Evolutionary conservation across 2,113 vertebrate genomes (phyloP), one percentile per base, ranked within the genome.

Genomic region (Blennius ocellaris): DNA sequence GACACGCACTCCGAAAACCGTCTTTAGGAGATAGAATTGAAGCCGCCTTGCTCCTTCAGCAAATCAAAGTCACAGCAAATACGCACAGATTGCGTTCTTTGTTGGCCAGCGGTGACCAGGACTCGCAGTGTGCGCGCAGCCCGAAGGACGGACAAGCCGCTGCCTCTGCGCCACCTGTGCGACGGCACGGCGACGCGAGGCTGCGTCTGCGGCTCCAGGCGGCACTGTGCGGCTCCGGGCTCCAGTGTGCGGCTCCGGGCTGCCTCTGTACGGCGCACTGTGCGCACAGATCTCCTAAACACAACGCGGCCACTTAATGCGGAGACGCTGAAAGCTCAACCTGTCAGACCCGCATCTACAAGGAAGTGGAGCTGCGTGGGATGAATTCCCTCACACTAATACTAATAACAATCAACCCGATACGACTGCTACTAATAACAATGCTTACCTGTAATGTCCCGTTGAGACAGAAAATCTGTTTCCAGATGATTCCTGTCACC

Each of bases 111-210:
- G 8, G 12, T 0, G n/a, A 12, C 56, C 11, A 11, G 10, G 41
- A 52, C 50, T 50, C 64, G 17, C 60, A 14, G 47, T 38, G 38
- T 72, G 47, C 83, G 81, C 83, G 66, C 60, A 8, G 45, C 48
- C 48, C 7, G 16, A 1, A 15, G 6, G 5, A 16, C 21, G 5
- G 38, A 48, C 6, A 5, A 48, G 45, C 11, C n/a, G 43, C 16
- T 10, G 44, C 17, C 7, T 16, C 41, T 30, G 77, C 80, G 63
- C 69, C 80, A 85, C 84, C 84, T 85, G 83, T 58, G 78, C 51
- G 5, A 5, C 16, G 67, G 38, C 40, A 17, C 49, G 14, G 48
- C 53, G 43, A 45, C 47, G 44, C 10, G 47, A 50, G 8, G 68
- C 68, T 67, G 58, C 6, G 69, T 45, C 68, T 11, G 44, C 39